Base-by-base conservation (phyloP, 2,888 invertebrate species). In the Platycnemis pennipes region DNA sequence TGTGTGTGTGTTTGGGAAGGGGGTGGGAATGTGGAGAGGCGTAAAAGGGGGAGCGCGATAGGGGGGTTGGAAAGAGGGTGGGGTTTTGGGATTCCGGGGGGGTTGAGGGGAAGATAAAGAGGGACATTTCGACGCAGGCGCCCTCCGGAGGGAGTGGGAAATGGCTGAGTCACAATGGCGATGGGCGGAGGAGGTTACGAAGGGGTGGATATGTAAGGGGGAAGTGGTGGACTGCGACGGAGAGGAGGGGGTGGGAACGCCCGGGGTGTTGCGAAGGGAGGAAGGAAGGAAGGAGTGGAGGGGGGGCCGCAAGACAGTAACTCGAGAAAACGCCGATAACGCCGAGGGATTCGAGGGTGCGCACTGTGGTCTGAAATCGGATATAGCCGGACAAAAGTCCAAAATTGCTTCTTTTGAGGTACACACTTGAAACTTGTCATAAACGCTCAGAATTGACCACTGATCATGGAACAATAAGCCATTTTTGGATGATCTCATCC, bases 121-220 rank as follows among this genome's bases (percentile, higher is more conserved):
- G 53, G 89, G 37, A 91, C 91, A 91, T 91, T 63, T 63, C 91
- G 91, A 91, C 91, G 91, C 91, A 91, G 91, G 91, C 91, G 91
- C 91, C 26, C 63, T 91, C 91, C 16, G 69, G 26, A 56, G 89
- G 11, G 44, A 88, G 46, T 88, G 91, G 91, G 91, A 56, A 91
- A 91, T 69, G 63, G 91, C 91, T 63, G 91, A 91, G 91, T 69
- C 91, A 91, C 91, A 91, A 91, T 91, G 91, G 91, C 91, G 91
- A 26, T 91, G 42, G 26, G 91, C 44, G n/a, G 42, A 63, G 26
- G 91, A 44, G 91, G 91, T 31, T 16, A 53, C 16, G 85, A 19
- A 22, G 42, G 86, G 44, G 19, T 16, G 37, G 53, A 31, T 3
- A 16, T 53, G 88, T 46, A 49, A n/a, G 53, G 37, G 16, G 37